A percentile compares a stretch with the other conserved stretches of the same genome.
Evolutionary conservation across 2,888 invertebrate genomes (phyloP).

Genomic region (Orthonevra nobilis): DNA sequence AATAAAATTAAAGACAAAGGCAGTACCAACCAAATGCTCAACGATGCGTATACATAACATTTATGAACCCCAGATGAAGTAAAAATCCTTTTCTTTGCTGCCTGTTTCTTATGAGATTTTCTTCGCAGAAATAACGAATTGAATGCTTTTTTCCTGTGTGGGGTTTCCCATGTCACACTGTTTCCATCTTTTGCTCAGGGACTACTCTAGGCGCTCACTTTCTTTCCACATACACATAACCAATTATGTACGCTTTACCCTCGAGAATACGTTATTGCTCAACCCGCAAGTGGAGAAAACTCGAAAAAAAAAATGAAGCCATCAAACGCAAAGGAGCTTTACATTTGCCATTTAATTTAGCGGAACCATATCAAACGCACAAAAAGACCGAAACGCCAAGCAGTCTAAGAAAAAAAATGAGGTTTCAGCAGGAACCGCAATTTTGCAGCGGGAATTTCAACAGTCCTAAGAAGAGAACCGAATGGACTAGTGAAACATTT

Average conservation of each 20-base stretch:
- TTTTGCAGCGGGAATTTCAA: constrained; percentile 4
- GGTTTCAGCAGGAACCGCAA: not conserved
- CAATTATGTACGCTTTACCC: constrained; percentile 13
- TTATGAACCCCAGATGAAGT: constrained; percentile 2
- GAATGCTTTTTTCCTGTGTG: constrained; percentile 1
- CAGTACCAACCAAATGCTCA: not conserved
- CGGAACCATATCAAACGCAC: constrained; percentile 30
- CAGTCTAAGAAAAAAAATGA: not conserved
- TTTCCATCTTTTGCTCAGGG: not conserved
- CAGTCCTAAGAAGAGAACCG: constrained; percentile 12
- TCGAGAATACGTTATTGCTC: constrained; percentile 2
- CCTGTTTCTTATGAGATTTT: constrained; percentile 6
- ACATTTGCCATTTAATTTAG: constrained; percentile 46
- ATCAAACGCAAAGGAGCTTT: constrained; percentile 46
- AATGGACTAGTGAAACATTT: constrained; percentile 34
- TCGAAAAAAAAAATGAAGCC: constrained; percentile 20
- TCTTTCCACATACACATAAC: constrained; percentile 2
- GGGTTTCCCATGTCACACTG: not conserved
- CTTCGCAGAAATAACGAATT: not conserved
- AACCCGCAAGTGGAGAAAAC: not conserved
- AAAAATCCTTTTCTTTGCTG: not conserved
- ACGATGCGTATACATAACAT: constrained; percentile 10
- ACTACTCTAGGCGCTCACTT: constrained; percentile 2
- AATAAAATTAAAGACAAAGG: constrained; percentile 3
- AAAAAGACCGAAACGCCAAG: constrained; percentile 2